Conservation (phyloP, 1,140 invertebrate genomes). For the Protaetia brevitarsis region DNA sequence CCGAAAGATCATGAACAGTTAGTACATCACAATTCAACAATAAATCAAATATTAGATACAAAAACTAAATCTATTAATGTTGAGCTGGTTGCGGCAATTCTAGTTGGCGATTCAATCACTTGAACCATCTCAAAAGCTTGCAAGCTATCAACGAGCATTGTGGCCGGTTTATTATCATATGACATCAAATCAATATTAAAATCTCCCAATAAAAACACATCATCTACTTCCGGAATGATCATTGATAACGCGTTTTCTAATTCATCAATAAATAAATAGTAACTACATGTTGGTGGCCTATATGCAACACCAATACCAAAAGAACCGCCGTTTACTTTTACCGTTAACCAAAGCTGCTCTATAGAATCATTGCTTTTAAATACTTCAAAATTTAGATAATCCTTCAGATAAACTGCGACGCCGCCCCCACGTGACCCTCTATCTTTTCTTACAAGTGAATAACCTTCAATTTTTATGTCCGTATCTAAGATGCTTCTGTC, state of each 20-base stretch:
- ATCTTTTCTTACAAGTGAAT: not conserved
- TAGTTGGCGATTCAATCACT: not conserved
- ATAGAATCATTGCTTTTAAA: not conserved
- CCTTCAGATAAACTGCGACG: not conserved
- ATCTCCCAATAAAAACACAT: not conserved
- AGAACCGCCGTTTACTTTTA: not conserved
- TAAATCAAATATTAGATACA: too few species aligned
- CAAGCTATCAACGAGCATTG: not conserved
- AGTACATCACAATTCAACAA: too few species aligned
- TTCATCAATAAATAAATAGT: not conserved
- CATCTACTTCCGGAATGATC: not conserved
- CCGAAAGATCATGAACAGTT: too few species aligned
- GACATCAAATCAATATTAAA: not conserved
- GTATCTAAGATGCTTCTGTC: too few species aligned
- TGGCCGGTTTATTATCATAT: not conserved
- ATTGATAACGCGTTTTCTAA: not conserved
- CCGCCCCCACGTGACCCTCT: not conserved
- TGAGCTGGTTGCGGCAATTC: too few species aligned
- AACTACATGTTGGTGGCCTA: not conserved
- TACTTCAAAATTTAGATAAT: not conserved
- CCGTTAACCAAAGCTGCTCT: not conserved
- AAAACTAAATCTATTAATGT: too few species aligned
- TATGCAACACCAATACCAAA: not conserved
- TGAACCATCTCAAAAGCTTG: not conserved
- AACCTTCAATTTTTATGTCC: too few species aligned